A percentile compares a stretch with the other conserved stretches of the same genome.
Conservation (phyloP, 2,113 vertebrate species). For the Eonycteris spelaea region DNA sequence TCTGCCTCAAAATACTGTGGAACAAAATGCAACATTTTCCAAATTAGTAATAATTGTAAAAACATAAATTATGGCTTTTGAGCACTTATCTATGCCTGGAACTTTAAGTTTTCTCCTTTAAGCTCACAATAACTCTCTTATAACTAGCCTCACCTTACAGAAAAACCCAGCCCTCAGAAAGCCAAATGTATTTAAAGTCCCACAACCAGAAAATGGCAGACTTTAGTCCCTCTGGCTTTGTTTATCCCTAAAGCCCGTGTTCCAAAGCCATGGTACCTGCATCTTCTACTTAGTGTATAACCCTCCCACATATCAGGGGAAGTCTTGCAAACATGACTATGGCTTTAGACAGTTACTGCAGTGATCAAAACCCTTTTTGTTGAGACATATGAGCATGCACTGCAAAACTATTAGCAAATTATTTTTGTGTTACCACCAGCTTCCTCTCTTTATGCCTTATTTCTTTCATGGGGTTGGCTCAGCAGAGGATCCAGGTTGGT, state of each 20-base stretch:
- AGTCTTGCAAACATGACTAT: neutral
- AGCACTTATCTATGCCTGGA: neutral
- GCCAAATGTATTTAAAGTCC: neutral
- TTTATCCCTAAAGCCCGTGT: neutral
- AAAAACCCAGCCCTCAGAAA: neutral
- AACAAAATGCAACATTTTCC: neutral
- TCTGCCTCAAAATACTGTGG: neutral
- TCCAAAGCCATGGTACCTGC: accelerated
- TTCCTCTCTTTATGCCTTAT: neutral
- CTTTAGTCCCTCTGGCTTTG: accelerated
- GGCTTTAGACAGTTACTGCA: neutral
- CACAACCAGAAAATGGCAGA: neutral
- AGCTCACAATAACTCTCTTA: neutral
- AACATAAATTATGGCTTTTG: neutral
- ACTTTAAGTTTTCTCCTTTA: neutral
- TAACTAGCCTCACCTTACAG: neutral
- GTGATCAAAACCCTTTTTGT: neutral
- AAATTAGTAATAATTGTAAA: neutral
- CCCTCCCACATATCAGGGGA: too few relatives aligned
- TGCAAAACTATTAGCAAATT: too few relatives aligned
- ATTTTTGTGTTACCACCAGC: accelerated
- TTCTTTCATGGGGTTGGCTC: neutral
- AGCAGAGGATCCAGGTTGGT: neutral
- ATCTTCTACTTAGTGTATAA: neutral
- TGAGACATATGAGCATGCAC: neutral